phyloP scores from a whole-genome alignment of 53 echinoderm and acorn worm species.

The Echinometra lucunter region DNA sequence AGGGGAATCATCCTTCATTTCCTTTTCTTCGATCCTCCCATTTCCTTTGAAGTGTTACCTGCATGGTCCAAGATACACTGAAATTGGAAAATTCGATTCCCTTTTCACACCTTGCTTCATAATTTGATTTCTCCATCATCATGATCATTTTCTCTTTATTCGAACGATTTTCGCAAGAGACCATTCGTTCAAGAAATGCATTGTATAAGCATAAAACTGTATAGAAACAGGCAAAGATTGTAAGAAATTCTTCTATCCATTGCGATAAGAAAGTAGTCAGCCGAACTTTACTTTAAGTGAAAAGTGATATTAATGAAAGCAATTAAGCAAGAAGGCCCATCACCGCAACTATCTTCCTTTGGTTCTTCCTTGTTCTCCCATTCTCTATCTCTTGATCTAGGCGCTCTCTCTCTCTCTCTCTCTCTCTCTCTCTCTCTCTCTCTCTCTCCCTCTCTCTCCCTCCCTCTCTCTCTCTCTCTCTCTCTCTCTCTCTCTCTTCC shows the following conservation, averaged over 20 bases:
- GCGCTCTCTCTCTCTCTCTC: not conserved
- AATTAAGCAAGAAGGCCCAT: no score
- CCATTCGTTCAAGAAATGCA: no score
- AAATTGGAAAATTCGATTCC: not conserved
- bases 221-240: no score
- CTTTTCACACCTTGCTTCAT: not conserved
- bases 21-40: constrained; percentile 18
- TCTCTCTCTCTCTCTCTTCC: not conserved
- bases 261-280: no score
- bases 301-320: no score
- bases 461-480: not conserved
- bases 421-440: not conserved
- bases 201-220: no score
- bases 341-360: no score
- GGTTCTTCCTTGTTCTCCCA: no score
- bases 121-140: not conserved
- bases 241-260: no score
- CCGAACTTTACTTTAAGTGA: no score
- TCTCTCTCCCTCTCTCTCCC: not conserved
- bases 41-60: not conserved
- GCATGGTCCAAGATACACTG: not conserved
- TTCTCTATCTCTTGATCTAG: not conserved
- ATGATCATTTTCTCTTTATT: not conserved
- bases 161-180: no score
- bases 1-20: constrained; percentile 20